Base-by-base conservation (phyloP, 2,797 vertebrate genomes). In the Discoglossus pictus region DNA sequence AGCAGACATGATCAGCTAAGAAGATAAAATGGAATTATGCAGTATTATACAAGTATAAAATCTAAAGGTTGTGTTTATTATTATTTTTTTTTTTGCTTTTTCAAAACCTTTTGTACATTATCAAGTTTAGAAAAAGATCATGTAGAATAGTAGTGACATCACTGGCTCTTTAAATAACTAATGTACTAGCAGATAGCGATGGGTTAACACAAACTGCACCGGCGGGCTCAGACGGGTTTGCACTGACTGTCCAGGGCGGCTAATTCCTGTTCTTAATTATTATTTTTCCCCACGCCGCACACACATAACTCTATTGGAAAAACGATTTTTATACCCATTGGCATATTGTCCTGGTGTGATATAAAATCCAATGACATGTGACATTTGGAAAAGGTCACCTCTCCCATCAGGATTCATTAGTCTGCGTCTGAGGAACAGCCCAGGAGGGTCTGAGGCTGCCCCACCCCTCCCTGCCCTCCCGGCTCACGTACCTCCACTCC, bases 341-440 rank as follows among this genome's bases (percentile, higher is more conserved):
- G 94, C 92, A 95, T 93, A 94, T 93, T 96, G 94, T 97, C 93
- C 83, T 92, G 87, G 92, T 93, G 92, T 95, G 95, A 98, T 95
- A 95, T 98, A 98, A 98, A 98, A 95, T 94, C 92, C 91, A 86
- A 88, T 97, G 96, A 96, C 95, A 96, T 93, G 94, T 98, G 96
- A 93, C 96, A 98, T 98, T 98, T 98, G 93, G 92, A 93, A 98
- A 98, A 98, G 94, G 96, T 98, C 96, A 97, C 84, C 84, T 90
- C 87, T 86, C 88, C 93, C 90, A 87, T 94, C 92, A 87, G 86
- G 87, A 89, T 90, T 90, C 87, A 88, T 88, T 89, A 90, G 84
- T 79, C 77, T 83, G 75, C 79, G 77, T 84, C 78, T 39, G 36
- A 46, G 48, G 27, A 54, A 35, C 39, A 86, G 80, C 76, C 77